These are phyloP conservation scores for Grammomys surdaster DNA, from an alignment of 2,113 vertebrate species.

Conservation along the genomic window DNA sequence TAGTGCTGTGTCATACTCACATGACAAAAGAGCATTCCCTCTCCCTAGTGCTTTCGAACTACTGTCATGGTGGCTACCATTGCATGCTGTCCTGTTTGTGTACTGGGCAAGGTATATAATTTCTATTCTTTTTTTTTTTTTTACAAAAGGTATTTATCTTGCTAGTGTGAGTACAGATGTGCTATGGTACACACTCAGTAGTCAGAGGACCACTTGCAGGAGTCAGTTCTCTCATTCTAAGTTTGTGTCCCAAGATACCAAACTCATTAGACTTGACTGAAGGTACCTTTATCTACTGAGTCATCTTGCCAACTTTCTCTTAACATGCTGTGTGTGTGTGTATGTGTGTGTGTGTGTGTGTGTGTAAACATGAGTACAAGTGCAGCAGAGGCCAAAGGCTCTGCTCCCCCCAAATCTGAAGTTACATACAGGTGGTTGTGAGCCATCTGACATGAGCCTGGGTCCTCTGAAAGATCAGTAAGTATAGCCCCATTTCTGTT, in stretches of 20 bases:
- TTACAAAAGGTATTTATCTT: no score
- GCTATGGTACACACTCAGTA: not conserved
- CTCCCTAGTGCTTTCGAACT: no score
- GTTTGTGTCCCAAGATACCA: not conserved
- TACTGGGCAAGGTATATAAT: not conserved
- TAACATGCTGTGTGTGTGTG: not conserved
- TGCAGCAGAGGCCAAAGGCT: not conserved
- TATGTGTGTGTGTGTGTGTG: no score
- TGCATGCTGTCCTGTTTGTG: slow-evolving; percentile 86
- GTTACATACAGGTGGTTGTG: not conserved
- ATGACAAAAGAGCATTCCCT: not conserved
- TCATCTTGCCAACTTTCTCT: slow-evolving; percentile 62
- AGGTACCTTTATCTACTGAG: not conserved
- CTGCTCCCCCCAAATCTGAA: not conserved
- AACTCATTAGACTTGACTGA: not conserved
- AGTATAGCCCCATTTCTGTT: slow-evolving; percentile 78
- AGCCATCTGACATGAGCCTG: not conserved
- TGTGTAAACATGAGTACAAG: not conserved
- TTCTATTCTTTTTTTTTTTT: not conserved
- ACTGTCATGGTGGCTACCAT: no score
- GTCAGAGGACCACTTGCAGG: not conserved
- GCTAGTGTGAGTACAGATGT: not conserved
- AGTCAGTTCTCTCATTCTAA: not conserved
- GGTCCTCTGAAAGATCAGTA: not conserved
- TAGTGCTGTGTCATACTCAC: not conserved